Conservation (phyloP, 2,113 vertebrate species). For the Rafetus swinhoei region DNA sequence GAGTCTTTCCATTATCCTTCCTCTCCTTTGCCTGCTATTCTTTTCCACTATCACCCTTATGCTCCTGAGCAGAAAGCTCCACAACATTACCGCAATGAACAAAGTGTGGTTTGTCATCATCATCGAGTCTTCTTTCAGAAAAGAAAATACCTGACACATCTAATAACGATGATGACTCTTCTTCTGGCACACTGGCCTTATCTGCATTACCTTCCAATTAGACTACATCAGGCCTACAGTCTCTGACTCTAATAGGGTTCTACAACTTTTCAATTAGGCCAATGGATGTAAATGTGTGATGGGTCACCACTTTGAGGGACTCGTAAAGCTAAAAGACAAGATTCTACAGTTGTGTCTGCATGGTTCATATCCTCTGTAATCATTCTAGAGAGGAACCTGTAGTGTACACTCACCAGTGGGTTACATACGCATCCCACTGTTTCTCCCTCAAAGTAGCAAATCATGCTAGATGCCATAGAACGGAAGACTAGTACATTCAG, state of each 20-base stretch:
- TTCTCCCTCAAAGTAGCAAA: background rate
- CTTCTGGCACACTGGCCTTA: background rate
- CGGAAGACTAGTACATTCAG: background rate
- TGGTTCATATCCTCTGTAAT: background rate
- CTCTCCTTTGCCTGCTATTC: background rate
- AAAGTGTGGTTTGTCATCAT: background rate
- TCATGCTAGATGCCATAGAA: background rate
- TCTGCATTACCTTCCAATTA: background rate
- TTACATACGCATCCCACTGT: background rate
- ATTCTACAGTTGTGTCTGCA: background rate
- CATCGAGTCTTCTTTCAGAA: background rate
- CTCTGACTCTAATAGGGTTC: background rate
- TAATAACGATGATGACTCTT: background rate
- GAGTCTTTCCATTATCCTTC: background rate
- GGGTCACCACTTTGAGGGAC: background rate
- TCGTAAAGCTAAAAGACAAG: background rate
- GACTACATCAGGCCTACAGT: accelerated
- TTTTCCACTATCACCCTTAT: background rate
- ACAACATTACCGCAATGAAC: background rate
- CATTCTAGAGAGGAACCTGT: background rate
- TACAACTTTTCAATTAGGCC: background rate
- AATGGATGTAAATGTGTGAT: background rate
- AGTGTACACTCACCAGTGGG: background rate
- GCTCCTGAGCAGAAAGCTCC: background rate
- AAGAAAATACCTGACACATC: background rate